A percentile compares a stretch with the other conserved stretches of the same genome.
These are phyloP conservation scores for Coilia nasus DNA, from an alignment of 2,797 vertebrate species.

Conservation along the genomic window DNA sequence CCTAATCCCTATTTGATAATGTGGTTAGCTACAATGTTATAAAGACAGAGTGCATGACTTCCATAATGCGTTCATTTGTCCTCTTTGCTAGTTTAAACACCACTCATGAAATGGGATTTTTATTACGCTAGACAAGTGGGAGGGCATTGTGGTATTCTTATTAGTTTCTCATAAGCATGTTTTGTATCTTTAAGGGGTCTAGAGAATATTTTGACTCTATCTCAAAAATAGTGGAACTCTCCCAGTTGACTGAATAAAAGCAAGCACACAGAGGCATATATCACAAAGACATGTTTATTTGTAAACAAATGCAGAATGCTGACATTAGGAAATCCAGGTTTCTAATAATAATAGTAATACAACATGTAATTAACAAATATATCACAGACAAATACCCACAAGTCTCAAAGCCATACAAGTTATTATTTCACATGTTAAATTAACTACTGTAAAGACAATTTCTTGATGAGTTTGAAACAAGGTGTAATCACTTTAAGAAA, in stretches of 20 bases:
- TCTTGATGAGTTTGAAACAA: neutral
- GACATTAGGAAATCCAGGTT: neutral
- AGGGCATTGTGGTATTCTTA: neutral
- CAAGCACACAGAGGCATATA: neutral
- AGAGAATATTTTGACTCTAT: neutral
- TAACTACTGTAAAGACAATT: neutral
- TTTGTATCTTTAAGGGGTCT: neutral
- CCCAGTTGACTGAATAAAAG: neutral
- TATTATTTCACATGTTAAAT: neutral
- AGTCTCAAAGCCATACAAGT: neutral
- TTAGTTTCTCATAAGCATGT: neutral
- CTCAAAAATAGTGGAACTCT: neutral
- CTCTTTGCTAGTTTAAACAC: neutral
- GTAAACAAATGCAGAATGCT: neutral
- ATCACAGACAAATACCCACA: neutral
- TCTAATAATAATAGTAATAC: neutral
- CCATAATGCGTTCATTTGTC: neutral
- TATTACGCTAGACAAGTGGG: neutral
- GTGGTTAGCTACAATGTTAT: neutral
- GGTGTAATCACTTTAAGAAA: neutral
- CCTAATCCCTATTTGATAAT: conserved; percentile 4
- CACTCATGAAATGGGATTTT: neutral
- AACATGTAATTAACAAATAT: neutral
- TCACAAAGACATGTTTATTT: neutral
- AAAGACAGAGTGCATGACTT: neutral